Percentiles rank a stretch among this genome's conserved stretches.
Evolutionary conservation across 1,140 invertebrate species (phyloP).

Genomic region (Hydropsyche tenuis): DNA sequence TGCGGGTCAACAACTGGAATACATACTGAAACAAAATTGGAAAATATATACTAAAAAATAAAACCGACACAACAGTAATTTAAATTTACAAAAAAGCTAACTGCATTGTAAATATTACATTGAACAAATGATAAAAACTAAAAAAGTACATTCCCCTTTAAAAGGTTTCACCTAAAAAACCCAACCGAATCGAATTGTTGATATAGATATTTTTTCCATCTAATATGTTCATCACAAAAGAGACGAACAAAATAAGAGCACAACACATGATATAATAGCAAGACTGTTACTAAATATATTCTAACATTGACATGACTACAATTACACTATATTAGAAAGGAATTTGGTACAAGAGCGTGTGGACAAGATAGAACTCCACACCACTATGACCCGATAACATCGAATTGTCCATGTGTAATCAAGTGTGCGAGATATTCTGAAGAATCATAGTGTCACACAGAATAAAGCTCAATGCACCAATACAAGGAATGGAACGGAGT

Average conservation of each 20-base stretch:
- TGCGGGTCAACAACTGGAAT: conserved; percentile 10
- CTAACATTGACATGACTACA: conserved; percentile 45
- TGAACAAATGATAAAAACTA: too few species aligned
- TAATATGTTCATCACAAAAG: background rate
- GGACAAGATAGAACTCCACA: background rate
- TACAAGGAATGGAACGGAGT: conserved; percentile 45
- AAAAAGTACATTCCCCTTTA: background rate
- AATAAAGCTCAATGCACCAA: conserved; percentile 27
- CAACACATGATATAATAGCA: conserved; percentile 46
- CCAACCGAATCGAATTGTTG: background rate
- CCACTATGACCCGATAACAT: background rate
- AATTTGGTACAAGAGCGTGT: conserved; percentile 39
- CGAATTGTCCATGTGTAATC: too few species aligned
- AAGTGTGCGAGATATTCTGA: too few species aligned
- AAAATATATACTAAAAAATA: too few species aligned
- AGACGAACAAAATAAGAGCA: conserved; percentile 38
- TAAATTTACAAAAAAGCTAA: too few species aligned
- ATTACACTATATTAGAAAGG: conserved; percentile 46
- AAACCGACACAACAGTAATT: too few species aligned
- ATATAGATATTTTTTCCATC: too few species aligned
- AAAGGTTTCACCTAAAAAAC: background rate
- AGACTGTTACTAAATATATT: conserved; percentile 36
- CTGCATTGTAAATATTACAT: too few species aligned
- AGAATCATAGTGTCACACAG: too few species aligned
- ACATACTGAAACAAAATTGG: background rate